Evolutionary conservation across 2,113 vertebrate genomes (phyloP).

Genomic region (Anhinga anhinga): DNA sequence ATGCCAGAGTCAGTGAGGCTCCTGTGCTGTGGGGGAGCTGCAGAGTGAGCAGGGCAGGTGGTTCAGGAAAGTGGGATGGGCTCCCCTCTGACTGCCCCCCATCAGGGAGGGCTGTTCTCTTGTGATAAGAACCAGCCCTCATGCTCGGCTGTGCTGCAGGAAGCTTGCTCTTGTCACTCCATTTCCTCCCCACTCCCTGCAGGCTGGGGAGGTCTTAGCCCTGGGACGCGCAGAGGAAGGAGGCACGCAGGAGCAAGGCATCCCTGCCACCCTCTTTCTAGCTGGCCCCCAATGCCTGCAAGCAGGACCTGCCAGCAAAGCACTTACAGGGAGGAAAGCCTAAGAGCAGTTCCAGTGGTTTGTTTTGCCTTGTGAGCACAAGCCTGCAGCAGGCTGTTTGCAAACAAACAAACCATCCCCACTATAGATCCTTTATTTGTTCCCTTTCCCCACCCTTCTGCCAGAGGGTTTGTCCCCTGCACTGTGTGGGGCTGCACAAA

Average conservation of each 20-base stretch:
- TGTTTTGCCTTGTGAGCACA: background rate
- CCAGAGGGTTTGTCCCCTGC: background rate
- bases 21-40: background rate
- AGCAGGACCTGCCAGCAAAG: background rate
- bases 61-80: background rate
- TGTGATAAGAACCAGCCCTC: background rate
- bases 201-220: background rate
- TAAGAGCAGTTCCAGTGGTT: background rate
- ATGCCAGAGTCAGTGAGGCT: background rate
- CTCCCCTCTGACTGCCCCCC: background rate
- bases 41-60: background rate
- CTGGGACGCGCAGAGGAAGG: background rate
- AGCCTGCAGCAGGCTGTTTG: background rate
- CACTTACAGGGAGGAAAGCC: background rate
- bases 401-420: background rate
- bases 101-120: background rate
- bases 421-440: background rate
- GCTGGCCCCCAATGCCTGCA: rapidly evolving
- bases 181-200: background rate
- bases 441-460: background rate
- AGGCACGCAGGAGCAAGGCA: background rate
- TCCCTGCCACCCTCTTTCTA: background rate
- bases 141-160: background rate
- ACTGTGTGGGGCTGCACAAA: background rate
- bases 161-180: constrained; percentile 15